Evolutionary conservation across 1,140 invertebrate species (phyloP).

Genomic region (Leptopilina clavipes): DNA sequence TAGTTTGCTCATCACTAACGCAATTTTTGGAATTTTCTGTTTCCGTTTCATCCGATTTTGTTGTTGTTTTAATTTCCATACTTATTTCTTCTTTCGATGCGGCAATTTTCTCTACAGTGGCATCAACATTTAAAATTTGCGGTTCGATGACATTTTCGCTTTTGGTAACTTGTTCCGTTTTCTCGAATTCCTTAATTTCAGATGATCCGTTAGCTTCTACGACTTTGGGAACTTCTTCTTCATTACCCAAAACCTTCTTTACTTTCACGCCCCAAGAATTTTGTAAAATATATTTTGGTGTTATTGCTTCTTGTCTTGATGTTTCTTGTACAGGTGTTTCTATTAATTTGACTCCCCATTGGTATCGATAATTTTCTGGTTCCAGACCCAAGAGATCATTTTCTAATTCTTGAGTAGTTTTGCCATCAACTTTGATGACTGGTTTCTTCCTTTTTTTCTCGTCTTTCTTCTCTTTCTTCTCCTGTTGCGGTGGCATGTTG

Average conservation of each 20-base stretch:
- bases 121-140: too few relatives aligned
- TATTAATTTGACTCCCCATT: slow-evolving; percentile 59
- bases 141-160: too few relatives aligned
- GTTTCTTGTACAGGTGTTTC: slow-evolving; percentile 39
- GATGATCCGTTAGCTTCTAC: neutral
- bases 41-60: neutral
- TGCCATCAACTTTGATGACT: slow-evolving; percentile 49
- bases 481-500: slow-evolving; percentile 58
- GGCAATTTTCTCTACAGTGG: too few relatives aligned
- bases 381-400: slow-evolving; percentile 43
- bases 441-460: slow-evolving; percentile 64
- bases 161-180: too few relatives aligned
- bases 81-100: too few relatives aligned
- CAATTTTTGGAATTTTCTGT: too few relatives aligned
- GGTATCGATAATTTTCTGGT: slow-evolving; percentile 47
- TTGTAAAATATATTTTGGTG: slow-evolving; percentile 41
- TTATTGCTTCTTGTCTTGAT: neutral
- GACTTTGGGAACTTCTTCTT: neutral
- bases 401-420: slow-evolving; percentile 33
- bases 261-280: slow-evolving; percentile 51
- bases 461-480: slow-evolving; percentile 60
- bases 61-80: too few relatives aligned
- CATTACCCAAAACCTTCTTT: neutral
- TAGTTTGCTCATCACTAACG: neutral
- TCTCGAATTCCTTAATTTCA: neutral